Conservation (phyloP, 2,113 vertebrate species). For the Sylvilagus bachmani region DNA sequence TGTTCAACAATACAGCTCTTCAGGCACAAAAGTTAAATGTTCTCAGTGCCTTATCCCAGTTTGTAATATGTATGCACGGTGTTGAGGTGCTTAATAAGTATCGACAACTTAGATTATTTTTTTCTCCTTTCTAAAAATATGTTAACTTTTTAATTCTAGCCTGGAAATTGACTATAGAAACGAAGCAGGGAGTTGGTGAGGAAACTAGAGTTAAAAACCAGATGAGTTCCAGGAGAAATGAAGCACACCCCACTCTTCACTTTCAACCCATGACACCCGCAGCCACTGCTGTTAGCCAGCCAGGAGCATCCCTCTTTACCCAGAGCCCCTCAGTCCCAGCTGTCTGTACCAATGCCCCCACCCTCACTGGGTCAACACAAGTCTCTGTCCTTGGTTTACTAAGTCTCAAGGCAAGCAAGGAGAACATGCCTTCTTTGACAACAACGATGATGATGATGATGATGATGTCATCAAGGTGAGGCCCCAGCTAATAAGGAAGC, state of each 20-base stretch:
- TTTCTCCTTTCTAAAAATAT: neutral
- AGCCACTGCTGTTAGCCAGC: neutral
- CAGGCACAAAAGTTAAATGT: slow-evolving; percentile 12
- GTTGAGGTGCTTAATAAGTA: neutral
- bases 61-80: slow-evolving; percentile 44
- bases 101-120: neutral
- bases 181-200: neutral
- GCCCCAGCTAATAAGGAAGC: neutral
- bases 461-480: neutral
- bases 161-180: slow-evolving; percentile 21
- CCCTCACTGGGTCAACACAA: neutral
- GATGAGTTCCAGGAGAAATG: neutral
- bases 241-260: neutral
- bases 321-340: neutral
- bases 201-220: slow-evolving; percentile 20
- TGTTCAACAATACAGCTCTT: slow-evolving; percentile 45
- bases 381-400: neutral
- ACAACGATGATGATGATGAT: neutral
- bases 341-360: neutral
- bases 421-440: slow-evolving; percentile 22
- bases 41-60: neutral
- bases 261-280: neutral
- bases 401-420: neutral
- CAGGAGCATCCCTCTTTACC: neutral
- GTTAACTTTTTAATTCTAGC: slow-evolving; percentile 4